These are phyloP conservation scores for Spilarctia lutea DNA, from an alignment of 2,888 invertebrate species.

Conservation along the genomic window DNA sequence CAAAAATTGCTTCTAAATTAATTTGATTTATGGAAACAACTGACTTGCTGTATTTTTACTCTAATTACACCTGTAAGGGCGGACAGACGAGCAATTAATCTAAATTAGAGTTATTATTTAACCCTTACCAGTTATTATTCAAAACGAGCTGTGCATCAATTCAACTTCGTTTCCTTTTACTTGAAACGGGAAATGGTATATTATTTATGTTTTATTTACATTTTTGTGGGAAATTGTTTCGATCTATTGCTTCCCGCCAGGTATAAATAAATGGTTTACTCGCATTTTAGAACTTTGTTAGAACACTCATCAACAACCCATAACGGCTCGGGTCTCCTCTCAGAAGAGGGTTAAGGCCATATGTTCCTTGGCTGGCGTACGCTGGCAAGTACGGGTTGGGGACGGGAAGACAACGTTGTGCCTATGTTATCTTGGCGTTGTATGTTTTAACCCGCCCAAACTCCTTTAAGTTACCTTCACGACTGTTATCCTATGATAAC, in stretches of 20 bases:
- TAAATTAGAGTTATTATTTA: slow-evolving; percentile 76
- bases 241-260: background rate
- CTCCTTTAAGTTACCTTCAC: too few species aligned
- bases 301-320: background rate
- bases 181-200: slow-evolving; percentile 41
- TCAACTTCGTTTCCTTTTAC: slow-evolving; percentile 49
- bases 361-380: too few species aligned
- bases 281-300: background rate
- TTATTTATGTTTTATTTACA: slow-evolving; percentile 46
- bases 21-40: slow-evolving; percentile 60
- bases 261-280: background rate
- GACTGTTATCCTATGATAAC: too few species aligned
- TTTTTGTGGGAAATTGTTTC: slow-evolving; percentile 10
- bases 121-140: slow-evolving; percentile 71
- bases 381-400: too few species aligned
- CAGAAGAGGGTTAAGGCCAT: too few species aligned
- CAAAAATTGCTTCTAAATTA: slow-evolving; percentile 42
- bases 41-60: slow-evolving; percentile 50
- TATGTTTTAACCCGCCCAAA: too few species aligned
- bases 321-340: too few species aligned
- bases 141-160: slow-evolving; percentile 51
- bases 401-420: too few species aligned
- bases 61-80: slow-evolving; percentile 61
- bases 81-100: slow-evolving; percentile 72
- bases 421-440: too few species aligned